phyloP scores from a whole-genome alignment of 2,113 vertebrate genomes.

The Hemicordylus capensis region DNA sequence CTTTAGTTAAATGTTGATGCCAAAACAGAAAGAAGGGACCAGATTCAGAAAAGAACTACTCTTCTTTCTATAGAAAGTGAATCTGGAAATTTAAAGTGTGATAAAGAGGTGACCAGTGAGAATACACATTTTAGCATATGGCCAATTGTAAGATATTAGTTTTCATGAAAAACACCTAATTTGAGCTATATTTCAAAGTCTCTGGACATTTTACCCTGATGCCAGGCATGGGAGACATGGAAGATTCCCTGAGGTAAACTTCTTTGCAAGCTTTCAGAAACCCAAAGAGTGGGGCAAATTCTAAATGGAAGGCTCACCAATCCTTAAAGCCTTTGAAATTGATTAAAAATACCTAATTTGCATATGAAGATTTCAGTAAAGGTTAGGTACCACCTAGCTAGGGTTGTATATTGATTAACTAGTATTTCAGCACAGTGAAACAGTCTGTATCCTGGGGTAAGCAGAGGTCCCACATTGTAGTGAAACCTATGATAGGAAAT shows the following conservation, averaged over 20 bases:
- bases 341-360: neutral
- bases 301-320: neutral
- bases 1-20: too few relatives aligned
- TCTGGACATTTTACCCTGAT: neutral
- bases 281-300: neutral
- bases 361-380: neutral
- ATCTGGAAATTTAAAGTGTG: neutral
- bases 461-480: too few relatives aligned
- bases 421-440: neutral
- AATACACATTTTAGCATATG: neutral
- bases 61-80: neutral
- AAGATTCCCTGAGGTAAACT: neutral
- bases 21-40: neutral
- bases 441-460: too few relatives aligned
- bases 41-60: neutral
- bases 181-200: neutral
- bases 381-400: neutral
- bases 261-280: too few relatives aligned
- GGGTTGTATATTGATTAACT: neutral
- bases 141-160: neutral
- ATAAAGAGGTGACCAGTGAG: neutral
- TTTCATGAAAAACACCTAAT: neutral
- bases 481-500: too few relatives aligned
- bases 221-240: neutral
- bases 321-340: neutral